Conservation (phyloP, 2,797 vertebrate species). For the Malurus leucopterus region DNA sequence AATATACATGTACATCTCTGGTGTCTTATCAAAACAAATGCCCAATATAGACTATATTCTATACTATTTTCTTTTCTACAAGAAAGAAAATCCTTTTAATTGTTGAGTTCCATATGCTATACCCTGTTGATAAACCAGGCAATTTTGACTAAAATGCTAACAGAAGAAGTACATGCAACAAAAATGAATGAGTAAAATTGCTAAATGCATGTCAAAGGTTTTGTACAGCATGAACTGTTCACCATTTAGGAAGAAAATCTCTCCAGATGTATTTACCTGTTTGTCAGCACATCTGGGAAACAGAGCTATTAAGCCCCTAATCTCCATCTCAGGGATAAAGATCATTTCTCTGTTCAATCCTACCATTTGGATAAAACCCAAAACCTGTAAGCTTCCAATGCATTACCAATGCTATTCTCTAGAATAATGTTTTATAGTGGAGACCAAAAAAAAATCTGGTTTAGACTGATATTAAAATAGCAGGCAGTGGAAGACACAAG, state of each 20-base stretch:
- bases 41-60: not conserved
- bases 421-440: not conserved
- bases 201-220: not conserved
- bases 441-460: not conserved
- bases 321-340: not conserved
- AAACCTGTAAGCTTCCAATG: not conserved
- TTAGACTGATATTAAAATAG: not conserved
- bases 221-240: not conserved
- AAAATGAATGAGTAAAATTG: not conserved
- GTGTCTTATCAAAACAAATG: not conserved
- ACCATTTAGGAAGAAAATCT: not conserved
- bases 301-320: not conserved
- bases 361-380: not conserved
- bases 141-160: not conserved
- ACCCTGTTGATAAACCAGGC: not conserved
- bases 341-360: not conserved
- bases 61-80: not conserved
- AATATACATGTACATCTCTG: not conserved
- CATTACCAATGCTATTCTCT: not conserved
- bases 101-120: not conserved
- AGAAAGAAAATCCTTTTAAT: not conserved
- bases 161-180: not conserved
- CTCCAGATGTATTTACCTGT: not conserved
- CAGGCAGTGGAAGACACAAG: not conserved
- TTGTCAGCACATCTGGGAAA: not conserved